Evolutionary conservation across 2,797 vertebrate species (phyloP), one percentile per base, ranked within the genome.

Genomic region (Dipus sagitta): DNA sequence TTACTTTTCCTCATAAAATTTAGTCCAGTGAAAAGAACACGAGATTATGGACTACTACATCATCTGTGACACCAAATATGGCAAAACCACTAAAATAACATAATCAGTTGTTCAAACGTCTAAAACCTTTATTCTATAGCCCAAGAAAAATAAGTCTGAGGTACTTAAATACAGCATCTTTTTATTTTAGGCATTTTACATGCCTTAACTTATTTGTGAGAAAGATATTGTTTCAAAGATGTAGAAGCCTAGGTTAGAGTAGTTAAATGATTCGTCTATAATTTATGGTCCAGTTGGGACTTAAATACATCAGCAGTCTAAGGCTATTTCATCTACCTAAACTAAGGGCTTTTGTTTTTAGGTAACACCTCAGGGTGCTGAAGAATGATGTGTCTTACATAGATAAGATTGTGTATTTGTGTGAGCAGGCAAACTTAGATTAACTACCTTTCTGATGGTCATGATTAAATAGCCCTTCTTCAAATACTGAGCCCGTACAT

Each of bases 1-100:
- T 96, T 96, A 91, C 95, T 97, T 96, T 93, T 93, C 64, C 82
- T 96, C 81, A 79, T 92, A 96, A 97, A 96, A 93, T 68, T 75
- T 88, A 67, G 75, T 93, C 74, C 71, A 92, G 90, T 91, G 79
- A 78, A 94, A 96, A 96, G 85, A 84, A 32, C 28, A 60, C 84
- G 67, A 68, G 83, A 91, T 30, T 58, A 23, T 60, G 86, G 52
- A 84, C 71, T 86, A 88, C 15, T 70, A 64, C 62, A 93, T 94
- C 30, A 90, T 84, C 72, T 88, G 64, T 64, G 81, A 74, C 67
- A 60, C 75, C 82, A 90, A 84, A 79, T 95, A 90, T 72, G 94
- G 93, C n/a, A 52, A 95, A 86, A 92, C 14, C 15, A 85, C 20
- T 18, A 38, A 84, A 78, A 65, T 93, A 84, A 88, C 72, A 68